These are phyloP conservation scores for Potamilus streckersoni DNA, from an alignment of 1,140 invertebrate species.

Conservation along the genomic window DNA sequence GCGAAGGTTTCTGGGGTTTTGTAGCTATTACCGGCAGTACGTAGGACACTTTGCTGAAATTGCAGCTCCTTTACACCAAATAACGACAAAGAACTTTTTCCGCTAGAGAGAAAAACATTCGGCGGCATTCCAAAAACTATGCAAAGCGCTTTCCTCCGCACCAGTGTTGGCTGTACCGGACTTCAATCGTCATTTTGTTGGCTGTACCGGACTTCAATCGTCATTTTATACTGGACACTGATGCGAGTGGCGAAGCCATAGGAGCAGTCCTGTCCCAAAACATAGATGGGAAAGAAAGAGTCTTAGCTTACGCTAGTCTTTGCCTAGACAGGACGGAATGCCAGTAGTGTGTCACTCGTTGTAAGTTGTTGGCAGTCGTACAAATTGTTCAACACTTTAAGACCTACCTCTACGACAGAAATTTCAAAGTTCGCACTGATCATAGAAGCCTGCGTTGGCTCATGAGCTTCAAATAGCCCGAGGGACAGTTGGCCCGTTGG, in stretches of 20 bases:
- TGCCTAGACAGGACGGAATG: constrained; percentile 10
- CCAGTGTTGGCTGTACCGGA: too few relatives aligned
- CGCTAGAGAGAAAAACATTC: too few relatives aligned
- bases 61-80: constrained; percentile 1
- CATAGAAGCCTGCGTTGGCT: constrained; percentile 9
- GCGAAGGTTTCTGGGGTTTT: too few relatives aligned
- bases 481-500: too few relatives aligned
- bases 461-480: constrained; percentile 10
- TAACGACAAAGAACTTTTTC: neutral
- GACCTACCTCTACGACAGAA: neutral
- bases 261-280: constrained; percentile 63
- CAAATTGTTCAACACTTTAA: constrained; percentile 22
- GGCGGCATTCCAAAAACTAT: too few relatives aligned
- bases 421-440: constrained; percentile 7
- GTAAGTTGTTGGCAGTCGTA: constrained; percentile 31
- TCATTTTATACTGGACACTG: too few relatives aligned
- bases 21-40: too few relatives aligned
- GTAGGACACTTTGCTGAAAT: too few relatives aligned
- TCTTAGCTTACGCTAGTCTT: constrained; percentile 19
- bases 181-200: too few relatives aligned
- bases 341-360: constrained; percentile 15
- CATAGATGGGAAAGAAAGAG: constrained; percentile 33
- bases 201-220: too few relatives aligned
- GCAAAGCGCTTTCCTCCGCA: too few relatives aligned
- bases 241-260: too few relatives aligned